Base-by-base conservation (phyloP, 2,888 invertebrate species). In the Heterodera filipjevi region DNA sequence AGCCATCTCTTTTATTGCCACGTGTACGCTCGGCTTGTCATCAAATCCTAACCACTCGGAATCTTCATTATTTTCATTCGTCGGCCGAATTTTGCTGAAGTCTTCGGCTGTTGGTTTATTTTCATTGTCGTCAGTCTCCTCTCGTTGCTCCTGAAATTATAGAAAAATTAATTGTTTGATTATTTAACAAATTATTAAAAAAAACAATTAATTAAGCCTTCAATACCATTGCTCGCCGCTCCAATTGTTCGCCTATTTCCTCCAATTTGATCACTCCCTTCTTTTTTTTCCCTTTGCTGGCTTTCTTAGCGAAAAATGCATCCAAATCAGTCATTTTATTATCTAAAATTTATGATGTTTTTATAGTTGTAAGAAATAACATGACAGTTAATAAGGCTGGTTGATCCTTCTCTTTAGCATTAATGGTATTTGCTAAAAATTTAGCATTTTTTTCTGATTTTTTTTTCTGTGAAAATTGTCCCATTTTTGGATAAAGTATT, bases 241-340 rank as follows among this genome's bases (percentile, higher is more conserved):
- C 86, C 53, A 87, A 79, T 5, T 83, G 83, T 33, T 84, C 83
- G n/a, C 85, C 86, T 72, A 87, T 85, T 32, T 85, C 87, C 76
- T 87, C 85, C 70, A 87, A 80, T 73, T 85, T 86, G 70, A 87
- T 84, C 30, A 84, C 83, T 8, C 78, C 79, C 72, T 81, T 84
- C 82, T 86, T 87, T 76, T 85, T 86, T 19, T n/a, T n/a, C n/a
- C 80, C 78, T 78, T 86, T 86, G 59, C 68, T 74, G 30, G 74
- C 71, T 80, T 87, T 87, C 75, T 86, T 87, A 59, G 87, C 87
- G 64, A 87, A 87, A 81, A 87, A 86, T 33, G 84, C 84, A 49
- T 83, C 83, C 75, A 87, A 79, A 82, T 86, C 87, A 78, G 82
- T 78, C 86, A 86, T 85, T 3, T 53, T 53, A 5, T 53, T 53